These are phyloP conservation scores for Morpho helenor DNA, from an alignment of 2,888 invertebrate genomes.

Conservation along the genomic window DNA sequence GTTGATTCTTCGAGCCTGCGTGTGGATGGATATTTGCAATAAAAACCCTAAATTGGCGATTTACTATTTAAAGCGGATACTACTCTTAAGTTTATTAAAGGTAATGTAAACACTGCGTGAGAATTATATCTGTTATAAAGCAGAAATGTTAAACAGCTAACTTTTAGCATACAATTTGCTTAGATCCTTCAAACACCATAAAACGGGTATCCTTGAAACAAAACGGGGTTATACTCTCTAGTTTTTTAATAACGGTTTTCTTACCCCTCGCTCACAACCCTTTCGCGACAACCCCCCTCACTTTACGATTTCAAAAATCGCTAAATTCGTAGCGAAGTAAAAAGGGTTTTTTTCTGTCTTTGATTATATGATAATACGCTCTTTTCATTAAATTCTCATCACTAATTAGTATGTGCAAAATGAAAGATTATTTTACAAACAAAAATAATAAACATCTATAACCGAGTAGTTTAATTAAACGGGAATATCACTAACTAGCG, in stretches of 20 bases:
- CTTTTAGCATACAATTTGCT: too few relatives aligned
- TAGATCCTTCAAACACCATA: slow-evolving; percentile 10
- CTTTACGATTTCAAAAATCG: slow-evolving; percentile 70
- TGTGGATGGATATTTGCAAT: too few relatives aligned
- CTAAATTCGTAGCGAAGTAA: slow-evolving; percentile 44
- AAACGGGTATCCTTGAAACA: slow-evolving; percentile 43
- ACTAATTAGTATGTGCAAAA: slow-evolving; percentile 2
- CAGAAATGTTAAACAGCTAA: too few relatives aligned
- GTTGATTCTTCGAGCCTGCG: too few relatives aligned
- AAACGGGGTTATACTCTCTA: slow-evolving; percentile 58
- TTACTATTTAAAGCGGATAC: too few relatives aligned
- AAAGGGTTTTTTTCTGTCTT: slow-evolving; percentile 23
- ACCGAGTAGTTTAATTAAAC: too few relatives aligned
- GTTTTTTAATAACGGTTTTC: slow-evolving; percentile 72
- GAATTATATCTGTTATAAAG: too few relatives aligned
- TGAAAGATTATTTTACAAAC: not conserved
- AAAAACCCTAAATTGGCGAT: too few relatives aligned
- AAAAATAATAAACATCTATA: too few relatives aligned
- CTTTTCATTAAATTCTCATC: slow-evolving; percentile 15
- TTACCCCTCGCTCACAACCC: slow-evolving; percentile 52
- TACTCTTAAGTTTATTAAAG: too few relatives aligned
- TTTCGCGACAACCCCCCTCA: slow-evolving; percentile 41
- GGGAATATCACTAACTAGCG: too few relatives aligned
- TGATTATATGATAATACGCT: slow-evolving; percentile 26
- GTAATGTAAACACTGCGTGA: too few relatives aligned